Conservation (phyloP, 1,140 invertebrate genomes). For the Metaphire vulgaris region DNA sequence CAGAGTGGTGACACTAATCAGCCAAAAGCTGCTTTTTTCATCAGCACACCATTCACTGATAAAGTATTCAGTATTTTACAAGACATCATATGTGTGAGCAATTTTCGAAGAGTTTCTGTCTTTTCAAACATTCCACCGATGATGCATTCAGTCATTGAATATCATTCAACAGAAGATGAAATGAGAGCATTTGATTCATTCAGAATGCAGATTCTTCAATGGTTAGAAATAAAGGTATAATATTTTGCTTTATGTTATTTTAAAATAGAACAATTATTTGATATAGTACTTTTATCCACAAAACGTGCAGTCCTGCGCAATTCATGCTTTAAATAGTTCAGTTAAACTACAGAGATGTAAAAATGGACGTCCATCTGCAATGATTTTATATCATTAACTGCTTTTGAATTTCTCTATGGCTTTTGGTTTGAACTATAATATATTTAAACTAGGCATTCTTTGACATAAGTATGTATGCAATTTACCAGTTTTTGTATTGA, state of each 20-base stretch:
- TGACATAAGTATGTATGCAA: no score
- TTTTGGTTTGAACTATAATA: no score
- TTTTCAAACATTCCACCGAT: conserved; percentile 54
- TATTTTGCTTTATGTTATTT: not conserved
- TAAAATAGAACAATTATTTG: not conserved
- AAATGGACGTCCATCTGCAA: no score
- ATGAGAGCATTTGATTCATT: conserved; percentile 7
- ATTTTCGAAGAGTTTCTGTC: conserved; percentile 58
- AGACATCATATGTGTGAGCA: conserved; percentile 56
- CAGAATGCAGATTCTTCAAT: not conserved
- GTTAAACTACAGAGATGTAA: no score
- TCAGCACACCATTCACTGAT: conserved; percentile 53
- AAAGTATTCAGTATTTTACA: conserved; percentile 54
- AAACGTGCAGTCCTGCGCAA: no score
- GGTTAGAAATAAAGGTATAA: not conserved
- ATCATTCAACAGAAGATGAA: not conserved
- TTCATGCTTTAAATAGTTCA: no score
- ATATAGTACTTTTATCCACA: no score
- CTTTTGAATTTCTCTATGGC: no score
- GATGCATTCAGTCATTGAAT: conserved; percentile 42
- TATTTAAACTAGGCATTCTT: no score
- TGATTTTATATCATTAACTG: no score
- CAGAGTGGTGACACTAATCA: conserved; percentile 35
- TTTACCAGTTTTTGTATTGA: no score
- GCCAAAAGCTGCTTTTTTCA: conserved; percentile 59